Evolutionary conservation across 2,888 invertebrate genomes (phyloP), one percentile per base, ranked within the genome.

Genomic region (Anaspis maculata): DNA sequence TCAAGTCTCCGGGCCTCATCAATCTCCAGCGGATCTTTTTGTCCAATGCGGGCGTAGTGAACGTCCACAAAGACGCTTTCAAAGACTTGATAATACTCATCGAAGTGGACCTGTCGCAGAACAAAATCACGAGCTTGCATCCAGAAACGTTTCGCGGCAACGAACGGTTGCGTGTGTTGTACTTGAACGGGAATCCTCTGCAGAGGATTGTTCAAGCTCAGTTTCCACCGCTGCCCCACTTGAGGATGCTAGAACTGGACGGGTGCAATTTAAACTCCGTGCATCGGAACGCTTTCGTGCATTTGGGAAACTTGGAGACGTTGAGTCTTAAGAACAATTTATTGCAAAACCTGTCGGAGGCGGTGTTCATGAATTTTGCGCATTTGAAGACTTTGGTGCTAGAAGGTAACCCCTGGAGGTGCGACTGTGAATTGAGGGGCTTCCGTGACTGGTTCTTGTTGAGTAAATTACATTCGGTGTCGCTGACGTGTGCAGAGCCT

Each of bases 401-500:
- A 31, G 84, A 87, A 44, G 83, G 83, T 15, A 92, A 92, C 63
- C 88, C 85, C 3, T 92, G 91, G 91, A 75, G 76, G 54, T 92
- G 92, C 62, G 89, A 92, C 61, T 92, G 92, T 63, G 77, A 83
- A 44, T 65, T 92, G 37, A 75, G 88, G 30, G 82, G 82, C 37
- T 86, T 91, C 51, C 77, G 89, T 37, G 79, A 79, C 48, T 90
- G 90, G 88, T 79, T 88, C 58, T 72, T 88, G 31, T 73, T 77
- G 30, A 81, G 79, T 51, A 87, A 85, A 51, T 70, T 91, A 31
- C 56, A 61, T 36, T 82, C 84, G 7, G 76, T 80, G 43, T 76
- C 84, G 24, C 71, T 89, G 46, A 70, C 75, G 29, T 87, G 87
- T 54, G 75, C 75, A 9, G 79, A 79, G 30, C 91, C 91, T 1